Base-by-base conservation (phyloP, 2,888 invertebrate genomes). In the Dascillus cervinus region DNA sequence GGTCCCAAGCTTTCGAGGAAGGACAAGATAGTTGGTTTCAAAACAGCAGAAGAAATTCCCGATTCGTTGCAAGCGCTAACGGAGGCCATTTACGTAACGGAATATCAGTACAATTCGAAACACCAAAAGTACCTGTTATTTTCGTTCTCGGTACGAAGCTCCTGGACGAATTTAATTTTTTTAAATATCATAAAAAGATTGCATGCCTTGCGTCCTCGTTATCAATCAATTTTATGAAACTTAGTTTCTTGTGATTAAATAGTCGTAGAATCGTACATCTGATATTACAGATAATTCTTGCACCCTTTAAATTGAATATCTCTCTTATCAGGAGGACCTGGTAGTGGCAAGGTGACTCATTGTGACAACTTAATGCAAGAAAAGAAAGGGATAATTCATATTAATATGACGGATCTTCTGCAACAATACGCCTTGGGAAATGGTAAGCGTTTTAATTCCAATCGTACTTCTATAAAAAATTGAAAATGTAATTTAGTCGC, bases 301-400 rank as follows among this genome's bases (percentile, higher is more conserved):
- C n/a, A n/a, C n/a, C n/a, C n/a, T n/a, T n/a, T 10, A 23, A 23
- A 10, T 23, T 10, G 2, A 23, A 10, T 23, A 13, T n/a, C 33
- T 43, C 33, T 42, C 22, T 32, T 52, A 55, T 9, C 56, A 86
- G 91, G 95, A 55, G 95, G 95, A 43, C 95, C 95, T 44, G 95
- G 94, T 50, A 91, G 91, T 66, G 95, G 95, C 24, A 95, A 95
- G 81, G 94, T 95, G 71, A 95, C 95, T 55, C 94, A 95, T 65
- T 95, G 95, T 70, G 91, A 90, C 65, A 86, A 82, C 55, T 70
- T 89, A 55, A 84, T 84, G 77, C 83, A 87, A 66, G 89, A 90
- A 66, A 77, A 83, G 48, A 78, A 80, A 35, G 87, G 87, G 22
- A 74, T 88, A 29, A 80, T 82, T 26, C 90, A 90, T 66, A 86